Base-by-base conservation (phyloP, 2,888 invertebrate genomes). In the Xanthia icteritia region DNA sequence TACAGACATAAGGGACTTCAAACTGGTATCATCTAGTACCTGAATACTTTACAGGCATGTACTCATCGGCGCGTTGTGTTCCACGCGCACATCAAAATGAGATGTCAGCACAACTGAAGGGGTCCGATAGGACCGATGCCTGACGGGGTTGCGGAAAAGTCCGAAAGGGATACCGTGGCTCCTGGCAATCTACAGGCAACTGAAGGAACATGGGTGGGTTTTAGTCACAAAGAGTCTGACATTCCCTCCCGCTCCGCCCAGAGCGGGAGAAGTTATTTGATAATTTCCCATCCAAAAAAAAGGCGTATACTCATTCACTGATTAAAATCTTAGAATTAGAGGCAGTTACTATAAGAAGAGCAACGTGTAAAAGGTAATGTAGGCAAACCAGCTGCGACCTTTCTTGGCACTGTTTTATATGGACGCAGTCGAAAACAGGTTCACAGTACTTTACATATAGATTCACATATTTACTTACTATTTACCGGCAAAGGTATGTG, bases 401-500 rank as follows among this genome's bases (percentile, higher is more conserved):
- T 86, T 84, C 76, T 20, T 39, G 1, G 64, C n/a, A 15, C 36
- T 56, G 69, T 71, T 71, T 23, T 66, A 66, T 86, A 86, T 82
- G 77, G 82, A 51, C 42, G 45, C 20, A 42, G 15, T 69, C 2
- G 9, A 23, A 61, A 86, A 86, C 83, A 78, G 73, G 86, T 86
- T 65, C 65, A 51, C 15, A 39, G 67, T 36, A 68, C 23, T 77
- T 72, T 73, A 73, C 76, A 74, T 73, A 23, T n/a, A 65, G 54
- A 63, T 66, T 69, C 15, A 66, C 65, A 5, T 69, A 60, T 64
- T 48, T 75, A 79, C 67, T 54, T 31, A 60, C 54, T 68, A 27
- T 73, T 73, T 61, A 67, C 23, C 15, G 17, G 51, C 11, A 1
- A 82, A 58, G 48, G 36, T 61, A 56, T 56, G 9, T 31, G 17